phyloP scores from a whole-genome alignment of 1,140 invertebrate genomes.

The Solenopsis fugax region DNA sequence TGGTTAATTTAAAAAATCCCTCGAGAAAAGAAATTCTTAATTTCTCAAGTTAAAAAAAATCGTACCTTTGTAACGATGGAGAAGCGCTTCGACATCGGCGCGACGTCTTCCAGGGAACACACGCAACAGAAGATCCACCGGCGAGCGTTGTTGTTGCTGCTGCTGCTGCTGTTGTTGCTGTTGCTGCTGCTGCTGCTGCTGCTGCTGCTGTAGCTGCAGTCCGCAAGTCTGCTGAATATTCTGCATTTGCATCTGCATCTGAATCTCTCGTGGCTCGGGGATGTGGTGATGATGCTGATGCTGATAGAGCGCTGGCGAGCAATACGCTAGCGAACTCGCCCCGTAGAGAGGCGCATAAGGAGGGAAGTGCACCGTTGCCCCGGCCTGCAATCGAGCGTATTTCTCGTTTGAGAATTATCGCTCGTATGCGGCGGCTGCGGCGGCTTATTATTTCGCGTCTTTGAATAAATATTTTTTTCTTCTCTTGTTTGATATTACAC shows the following conservation, averaged over 20 bases:
- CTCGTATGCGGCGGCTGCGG: neutral
- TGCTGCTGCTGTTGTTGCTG: conserved; percentile 82
- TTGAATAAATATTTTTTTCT: neutral
- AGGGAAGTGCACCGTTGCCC: conserved; percentile 83
- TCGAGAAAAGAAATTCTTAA: conserved; percentile 8
- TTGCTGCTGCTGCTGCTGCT: conserved; percentile 79
- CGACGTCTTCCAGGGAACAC: conserved; percentile 95
- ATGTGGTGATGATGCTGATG: conserved; percentile 83
- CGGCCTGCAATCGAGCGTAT: conserved; percentile 73
- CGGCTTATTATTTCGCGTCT: neutral
- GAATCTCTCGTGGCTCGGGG: conserved; percentile 82
- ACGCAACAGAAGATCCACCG: conserved; percentile 91
- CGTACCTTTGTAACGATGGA: conserved; percentile 90
- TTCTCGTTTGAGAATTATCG: conserved; percentile 18
- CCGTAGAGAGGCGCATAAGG: conserved; percentile 84
- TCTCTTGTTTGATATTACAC: neutral
- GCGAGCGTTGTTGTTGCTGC: conserved; percentile 87
- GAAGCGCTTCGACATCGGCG: conserved; percentile 93
- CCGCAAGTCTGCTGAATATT: conserved; percentile 82
- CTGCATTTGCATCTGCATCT: conserved; percentile 86
- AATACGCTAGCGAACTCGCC: conserved; percentile 82
- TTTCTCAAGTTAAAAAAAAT: neutral
- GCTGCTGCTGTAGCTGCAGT: conserved; percentile 82
- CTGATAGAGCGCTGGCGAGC: conserved; percentile 85
- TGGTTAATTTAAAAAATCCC: neutral